Percentiles rank a stretch among this genome's conserved stretches.
Evolutionary conservation across 2,797 vertebrate genomes (phyloP).

Genomic region (Falco cherrug): DNA sequence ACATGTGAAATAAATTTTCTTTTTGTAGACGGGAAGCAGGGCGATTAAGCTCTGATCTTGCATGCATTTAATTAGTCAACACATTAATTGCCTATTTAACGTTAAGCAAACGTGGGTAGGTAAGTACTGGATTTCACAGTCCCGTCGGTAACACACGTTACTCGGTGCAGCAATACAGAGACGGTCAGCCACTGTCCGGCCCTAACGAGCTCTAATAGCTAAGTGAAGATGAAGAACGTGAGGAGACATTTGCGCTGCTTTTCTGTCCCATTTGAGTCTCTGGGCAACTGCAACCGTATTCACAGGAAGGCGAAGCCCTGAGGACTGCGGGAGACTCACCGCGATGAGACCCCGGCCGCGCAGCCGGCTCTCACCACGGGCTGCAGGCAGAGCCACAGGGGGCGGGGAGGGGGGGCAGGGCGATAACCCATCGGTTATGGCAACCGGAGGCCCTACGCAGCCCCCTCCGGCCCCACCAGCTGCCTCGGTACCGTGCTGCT

Average conservation of each 20-base stretch:
- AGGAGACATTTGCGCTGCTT: not conserved
- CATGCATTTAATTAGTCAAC: not conserved
- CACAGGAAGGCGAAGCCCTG: no score
- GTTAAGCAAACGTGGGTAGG: not conserved
- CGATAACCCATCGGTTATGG: no score
- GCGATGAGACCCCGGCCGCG: not conserved
- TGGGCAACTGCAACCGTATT: not conserved
- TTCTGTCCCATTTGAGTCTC: rapidly evolving
- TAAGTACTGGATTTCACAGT: not conserved
- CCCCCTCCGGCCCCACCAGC: not conserved
- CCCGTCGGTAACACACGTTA: rapidly evolving
- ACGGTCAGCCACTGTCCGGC: rapidly evolving
- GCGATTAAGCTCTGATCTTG: not conserved
- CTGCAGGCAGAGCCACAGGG: not conserved
- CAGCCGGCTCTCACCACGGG: not conserved
- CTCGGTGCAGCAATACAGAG: not conserved
- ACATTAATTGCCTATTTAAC: not conserved
- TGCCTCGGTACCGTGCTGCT: not conserved
- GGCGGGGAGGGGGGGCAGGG: no score
- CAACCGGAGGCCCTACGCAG: not conserved
- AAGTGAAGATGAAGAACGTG: no score
- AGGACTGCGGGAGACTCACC: no score
- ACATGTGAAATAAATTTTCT: not conserved
- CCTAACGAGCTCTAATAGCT: rapidly evolving
- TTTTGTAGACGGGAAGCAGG: not conserved